phyloP scores from a whole-genome alignment of 2,113 vertebrate genomes.

The Hydrolagus affinis region DNA sequence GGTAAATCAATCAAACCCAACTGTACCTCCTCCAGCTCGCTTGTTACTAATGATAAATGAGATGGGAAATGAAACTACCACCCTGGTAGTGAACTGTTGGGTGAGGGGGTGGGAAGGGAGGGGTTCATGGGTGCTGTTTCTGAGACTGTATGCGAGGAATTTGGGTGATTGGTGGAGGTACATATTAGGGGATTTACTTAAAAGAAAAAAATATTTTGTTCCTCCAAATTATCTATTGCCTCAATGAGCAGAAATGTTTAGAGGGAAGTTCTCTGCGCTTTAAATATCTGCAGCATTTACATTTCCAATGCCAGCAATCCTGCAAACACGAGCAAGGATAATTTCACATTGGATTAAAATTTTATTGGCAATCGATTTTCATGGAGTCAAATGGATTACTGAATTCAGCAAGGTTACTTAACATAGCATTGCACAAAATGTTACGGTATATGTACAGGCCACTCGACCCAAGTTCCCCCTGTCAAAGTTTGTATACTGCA shows the following conservation, averaged over 20 bases:
- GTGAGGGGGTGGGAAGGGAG: not conserved
- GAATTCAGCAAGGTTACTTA: not conserved
- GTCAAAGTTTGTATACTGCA: too few species aligned
- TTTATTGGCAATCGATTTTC: not conserved
- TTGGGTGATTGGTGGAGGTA: not conserved
- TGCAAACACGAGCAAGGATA: not conserved
- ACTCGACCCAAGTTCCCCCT: too few species aligned
- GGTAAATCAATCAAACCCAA: too few species aligned
- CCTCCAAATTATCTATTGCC: not conserved
- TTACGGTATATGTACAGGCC: too few species aligned
- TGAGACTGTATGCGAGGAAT: not conserved
- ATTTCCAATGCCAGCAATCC: not conserved
- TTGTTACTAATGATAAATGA: not conserved
- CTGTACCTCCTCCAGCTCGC: not conserved
- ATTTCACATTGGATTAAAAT: not conserved
- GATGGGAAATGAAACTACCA: not conserved
- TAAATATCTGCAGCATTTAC: not conserved
- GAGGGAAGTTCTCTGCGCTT: not conserved
- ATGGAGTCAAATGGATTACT: not conserved
- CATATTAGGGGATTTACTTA: not conserved
- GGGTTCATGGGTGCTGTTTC: not conserved
- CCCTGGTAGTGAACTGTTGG: not conserved
- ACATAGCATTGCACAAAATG: too few species aligned
- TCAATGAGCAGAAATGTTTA: not conserved
- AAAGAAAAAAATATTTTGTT: not conserved